Evolutionary conservation across 64 coral and sea anemone genomes (phyloP).

Genomic region (Montipora capricornis): DNA sequence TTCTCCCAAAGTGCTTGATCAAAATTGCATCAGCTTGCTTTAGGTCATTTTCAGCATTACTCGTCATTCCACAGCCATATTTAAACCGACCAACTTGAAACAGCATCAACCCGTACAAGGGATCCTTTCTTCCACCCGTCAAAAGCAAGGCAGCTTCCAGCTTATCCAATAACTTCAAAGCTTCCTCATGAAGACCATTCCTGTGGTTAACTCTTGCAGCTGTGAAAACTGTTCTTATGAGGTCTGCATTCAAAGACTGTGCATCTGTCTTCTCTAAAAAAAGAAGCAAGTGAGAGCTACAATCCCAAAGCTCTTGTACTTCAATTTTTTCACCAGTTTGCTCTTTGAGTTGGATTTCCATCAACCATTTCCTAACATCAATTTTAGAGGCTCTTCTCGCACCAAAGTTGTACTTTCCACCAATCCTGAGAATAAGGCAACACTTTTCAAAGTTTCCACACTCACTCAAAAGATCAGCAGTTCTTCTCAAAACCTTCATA

Average conservation of each 20-base stretch:
- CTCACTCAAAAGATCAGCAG: neutral
- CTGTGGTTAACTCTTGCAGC: neutral
- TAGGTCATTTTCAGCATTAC: neutral
- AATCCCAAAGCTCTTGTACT: neutral
- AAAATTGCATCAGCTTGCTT: neutral
- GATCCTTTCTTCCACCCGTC: neutral
- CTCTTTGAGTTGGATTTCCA: too few species aligned
- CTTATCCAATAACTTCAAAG: neutral
- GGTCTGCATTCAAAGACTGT: conserved; percentile 3
- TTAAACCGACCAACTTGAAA: conserved; percentile 9
- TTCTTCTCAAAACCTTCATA: too few species aligned
- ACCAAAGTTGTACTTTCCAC: neutral
- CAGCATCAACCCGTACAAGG: neutral
- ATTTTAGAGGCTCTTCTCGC: too few species aligned
- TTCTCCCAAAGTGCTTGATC: neutral
- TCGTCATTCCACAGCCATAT: neutral
- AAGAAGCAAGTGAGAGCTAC: neutral
- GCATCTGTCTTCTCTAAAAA: neutral
- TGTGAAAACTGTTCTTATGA: neutral
- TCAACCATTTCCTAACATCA: too few species aligned
- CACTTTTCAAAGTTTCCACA: neutral
- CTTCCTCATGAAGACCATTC: neutral
- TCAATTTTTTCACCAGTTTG: neutral
- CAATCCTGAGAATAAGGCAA: neutral
- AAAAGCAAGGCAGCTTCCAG: neutral